A percentile compares a stretch with the other conserved stretches of the same genome.
phyloP scores from a whole-genome alignment of 2,113 vertebrate species.

The Dasyurus viverrinus region DNA sequence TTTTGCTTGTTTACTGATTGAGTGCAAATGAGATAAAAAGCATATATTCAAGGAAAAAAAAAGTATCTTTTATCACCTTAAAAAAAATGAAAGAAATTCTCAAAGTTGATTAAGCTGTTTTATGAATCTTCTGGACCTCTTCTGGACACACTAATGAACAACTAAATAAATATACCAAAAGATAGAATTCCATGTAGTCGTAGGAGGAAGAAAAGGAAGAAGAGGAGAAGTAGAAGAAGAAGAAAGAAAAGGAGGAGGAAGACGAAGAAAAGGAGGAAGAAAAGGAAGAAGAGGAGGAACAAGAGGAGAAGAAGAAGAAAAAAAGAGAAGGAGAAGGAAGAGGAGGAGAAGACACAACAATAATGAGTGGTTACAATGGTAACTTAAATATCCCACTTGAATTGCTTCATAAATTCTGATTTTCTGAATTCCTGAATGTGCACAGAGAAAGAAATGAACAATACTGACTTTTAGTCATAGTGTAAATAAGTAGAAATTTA shows the following conservation, averaged over 20 bases:
- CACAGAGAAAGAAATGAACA: background rate
- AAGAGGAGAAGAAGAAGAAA: background rate
- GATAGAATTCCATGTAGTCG: background rate
- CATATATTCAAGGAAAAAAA: background rate
- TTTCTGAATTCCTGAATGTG: background rate
- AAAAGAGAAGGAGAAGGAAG: background rate
- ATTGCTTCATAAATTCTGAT: background rate
- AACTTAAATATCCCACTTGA: background rate
- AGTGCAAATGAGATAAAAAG: background rate
- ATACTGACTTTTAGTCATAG: background rate
- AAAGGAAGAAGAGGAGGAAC: no score
- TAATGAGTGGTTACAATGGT: background rate
- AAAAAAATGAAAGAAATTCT: no score
- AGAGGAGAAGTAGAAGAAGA: no score
- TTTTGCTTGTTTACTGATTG: background rate
- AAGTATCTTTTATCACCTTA: no score
- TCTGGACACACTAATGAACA: background rate
- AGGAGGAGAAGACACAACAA: no score
- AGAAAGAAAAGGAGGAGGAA: no score
- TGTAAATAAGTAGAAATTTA: background rate
- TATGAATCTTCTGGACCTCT: background rate
- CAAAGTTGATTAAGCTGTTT: background rate
- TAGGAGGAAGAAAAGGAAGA: no score
- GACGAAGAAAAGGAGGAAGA: no score
- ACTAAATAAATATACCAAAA: background rate